Percentiles rank a stretch among this genome's conserved stretches.
Evolutionary conservation across 2,797 vertebrate genomes (phyloP).

Genomic region (Sebastes trivittatus): DNA sequence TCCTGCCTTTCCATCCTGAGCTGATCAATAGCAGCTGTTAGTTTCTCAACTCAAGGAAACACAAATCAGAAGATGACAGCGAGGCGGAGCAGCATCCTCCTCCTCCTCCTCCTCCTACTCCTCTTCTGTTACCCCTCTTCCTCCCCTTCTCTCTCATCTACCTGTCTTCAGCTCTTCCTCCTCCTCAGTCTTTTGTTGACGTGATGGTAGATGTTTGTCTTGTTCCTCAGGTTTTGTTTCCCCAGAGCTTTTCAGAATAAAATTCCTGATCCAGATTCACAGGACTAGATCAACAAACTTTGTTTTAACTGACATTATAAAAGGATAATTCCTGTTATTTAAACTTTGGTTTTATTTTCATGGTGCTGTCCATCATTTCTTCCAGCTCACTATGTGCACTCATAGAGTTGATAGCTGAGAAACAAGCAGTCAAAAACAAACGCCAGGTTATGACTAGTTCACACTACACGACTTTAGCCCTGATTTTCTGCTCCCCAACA

Average conservation of each 20-base stretch:
- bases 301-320: background rate
- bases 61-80: background rate
- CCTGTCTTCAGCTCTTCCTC: background rate
- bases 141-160: background rate
- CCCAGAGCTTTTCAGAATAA: slow-evolving; percentile 13
- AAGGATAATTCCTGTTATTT: background rate
- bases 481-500: too few species aligned
- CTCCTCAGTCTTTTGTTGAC: background rate
- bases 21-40: background rate
- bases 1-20: background rate
- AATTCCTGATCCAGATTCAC: background rate
- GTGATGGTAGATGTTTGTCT: background rate
- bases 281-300: background rate
- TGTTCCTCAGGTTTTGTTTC: background rate
- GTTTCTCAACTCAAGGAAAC: background rate
- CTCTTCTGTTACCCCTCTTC: background rate
- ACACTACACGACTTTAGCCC: too few species aligned
- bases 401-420: background rate
- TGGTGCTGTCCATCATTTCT: background rate
- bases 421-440: background rate
- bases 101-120: background rate
- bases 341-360: background rate
- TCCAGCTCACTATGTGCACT: background rate
- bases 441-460: background rate
- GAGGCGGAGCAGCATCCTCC: slow-evolving; percentile 51